These are phyloP conservation scores for Leptopilina clavipes DNA, from an alignment of 1,140 invertebrate species.

Conservation along the genomic window DNA sequence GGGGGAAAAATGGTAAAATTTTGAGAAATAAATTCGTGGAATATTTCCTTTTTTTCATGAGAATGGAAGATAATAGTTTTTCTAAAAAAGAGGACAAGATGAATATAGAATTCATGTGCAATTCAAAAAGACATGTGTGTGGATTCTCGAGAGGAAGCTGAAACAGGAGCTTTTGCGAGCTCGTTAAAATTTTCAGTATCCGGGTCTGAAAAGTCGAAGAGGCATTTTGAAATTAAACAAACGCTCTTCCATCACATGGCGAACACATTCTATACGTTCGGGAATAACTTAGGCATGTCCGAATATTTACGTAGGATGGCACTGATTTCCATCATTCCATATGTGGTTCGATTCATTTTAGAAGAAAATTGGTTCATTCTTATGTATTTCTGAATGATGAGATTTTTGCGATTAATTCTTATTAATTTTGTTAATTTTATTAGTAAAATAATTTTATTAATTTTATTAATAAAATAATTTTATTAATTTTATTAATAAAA, in stretches of 20 bases:
- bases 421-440: too few relatives aligned
- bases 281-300: slow-evolving; percentile 48
- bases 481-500: too few relatives aligned
- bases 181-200: slow-evolving; percentile 48
- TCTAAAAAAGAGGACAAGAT: too few relatives aligned
- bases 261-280: slow-evolving; percentile 48
- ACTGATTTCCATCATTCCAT: slow-evolving; percentile 50
- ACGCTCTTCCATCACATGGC: slow-evolving; percentile 55
- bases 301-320: slow-evolving; percentile 53
- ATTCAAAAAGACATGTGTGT: slow-evolving; percentile 48
- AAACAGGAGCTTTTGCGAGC: slow-evolving; percentile 46
- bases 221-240: slow-evolving; percentile 47
- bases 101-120: slow-evolving; percentile 2
- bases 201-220: slow-evolving; percentile 49
- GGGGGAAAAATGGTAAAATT: too few relatives aligned
- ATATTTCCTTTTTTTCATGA: background rate
- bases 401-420: too few relatives aligned
- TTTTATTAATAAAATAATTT: too few relatives aligned
- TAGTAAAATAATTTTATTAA: too few relatives aligned
- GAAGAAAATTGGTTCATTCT: too few relatives aligned
- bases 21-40: too few relatives aligned
- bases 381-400: too few relatives aligned
- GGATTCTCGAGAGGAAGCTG: slow-evolving; percentile 32
- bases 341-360: slow-evolving; percentile 44
- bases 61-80: background rate